Evolutionary conservation across 2,888 invertebrate genomes (phyloP), one percentile per base, ranked within the genome.

Genomic region (Caenorhabditis doughertyi): DNA sequence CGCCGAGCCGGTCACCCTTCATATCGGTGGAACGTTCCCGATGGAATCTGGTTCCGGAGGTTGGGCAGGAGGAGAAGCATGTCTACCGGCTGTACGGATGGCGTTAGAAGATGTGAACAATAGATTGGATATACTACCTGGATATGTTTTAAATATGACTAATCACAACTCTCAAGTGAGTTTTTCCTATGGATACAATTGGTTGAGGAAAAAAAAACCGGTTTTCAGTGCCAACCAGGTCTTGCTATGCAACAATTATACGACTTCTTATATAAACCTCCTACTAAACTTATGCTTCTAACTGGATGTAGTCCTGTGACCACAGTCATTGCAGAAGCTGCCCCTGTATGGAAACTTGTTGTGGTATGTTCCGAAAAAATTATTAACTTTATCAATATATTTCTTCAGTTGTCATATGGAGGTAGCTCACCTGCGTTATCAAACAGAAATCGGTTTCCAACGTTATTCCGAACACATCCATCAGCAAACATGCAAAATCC

Each of bases 261-360:
- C 94, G 97, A 99, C 93, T 94, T 99, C 84, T 94, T 99, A 87
- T 99, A 99, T 94, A 83, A 91, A 89, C 74, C 85, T 95, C 93
- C 95, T 82, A 97, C 97, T 21, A 98, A 97, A 93, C 94, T 97
- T 91, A 95, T 97, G 94, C 93, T 98, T 83, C 94, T 99, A 67
- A 96, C 93, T 0, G 99, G 99, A 68, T 99, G 99, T 93, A 97
- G 97, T 90, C 97, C 97, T 9, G 98, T 99, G 29, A 98, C 98
- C 92, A 99, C 99, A 25, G 97, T 98, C 55, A 97, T 99, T 16
- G 98, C 98, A 2, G 98, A 99, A 93, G 97, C 98, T 51, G 98
- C 98, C 74, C 97, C 97, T 93, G 98, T 98, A 96, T 99, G 98
- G 98, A 98, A 99, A 93, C 94, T 99, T 84, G 96, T 99, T 92